Conservation (phyloP, 1,140 invertebrate species). For the Caerostris extrusa region DNA sequence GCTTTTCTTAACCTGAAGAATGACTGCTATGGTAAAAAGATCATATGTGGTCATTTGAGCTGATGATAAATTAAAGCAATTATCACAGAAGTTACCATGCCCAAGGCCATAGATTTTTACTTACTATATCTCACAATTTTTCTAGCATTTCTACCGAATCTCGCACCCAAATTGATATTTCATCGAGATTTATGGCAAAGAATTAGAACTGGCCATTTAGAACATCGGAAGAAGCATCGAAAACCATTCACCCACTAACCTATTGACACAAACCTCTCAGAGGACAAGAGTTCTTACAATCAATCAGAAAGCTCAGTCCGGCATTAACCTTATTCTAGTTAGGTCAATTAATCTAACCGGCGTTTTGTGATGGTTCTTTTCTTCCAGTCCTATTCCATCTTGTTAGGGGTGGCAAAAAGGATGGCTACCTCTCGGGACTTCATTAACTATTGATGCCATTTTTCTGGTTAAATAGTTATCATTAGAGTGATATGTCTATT, state of each 20-base stretch:
- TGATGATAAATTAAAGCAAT: too few species aligned
- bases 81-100: too few species aligned
- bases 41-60: too few species aligned
- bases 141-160: background rate
- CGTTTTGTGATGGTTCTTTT: background rate
- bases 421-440: constrained; percentile 7
- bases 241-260: constrained; percentile 55
- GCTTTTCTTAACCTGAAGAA: too few species aligned
- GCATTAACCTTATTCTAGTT: constrained; percentile 72
- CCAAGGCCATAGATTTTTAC: too few species aligned
- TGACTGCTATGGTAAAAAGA: too few species aligned
- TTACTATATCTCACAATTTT: too few species aligned
- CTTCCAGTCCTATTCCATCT: background rate
- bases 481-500: constrained; percentile 50
- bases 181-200: background rate
- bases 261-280: constrained; percentile 21
- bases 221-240: background rate
- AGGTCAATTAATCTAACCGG: constrained; percentile 68
- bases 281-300: constrained; percentile 9
- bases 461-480: constrained; percentile 49
- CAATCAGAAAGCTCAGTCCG: constrained; percentile 33
- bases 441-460: constrained; percentile 66
- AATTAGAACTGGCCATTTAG: background rate
- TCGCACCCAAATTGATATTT: background rate
- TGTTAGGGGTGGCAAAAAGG: background rate